Evolutionary conservation across 2,113 vertebrate genomes (phyloP).

Genomic region (Mormoops blainvillei): DNA sequence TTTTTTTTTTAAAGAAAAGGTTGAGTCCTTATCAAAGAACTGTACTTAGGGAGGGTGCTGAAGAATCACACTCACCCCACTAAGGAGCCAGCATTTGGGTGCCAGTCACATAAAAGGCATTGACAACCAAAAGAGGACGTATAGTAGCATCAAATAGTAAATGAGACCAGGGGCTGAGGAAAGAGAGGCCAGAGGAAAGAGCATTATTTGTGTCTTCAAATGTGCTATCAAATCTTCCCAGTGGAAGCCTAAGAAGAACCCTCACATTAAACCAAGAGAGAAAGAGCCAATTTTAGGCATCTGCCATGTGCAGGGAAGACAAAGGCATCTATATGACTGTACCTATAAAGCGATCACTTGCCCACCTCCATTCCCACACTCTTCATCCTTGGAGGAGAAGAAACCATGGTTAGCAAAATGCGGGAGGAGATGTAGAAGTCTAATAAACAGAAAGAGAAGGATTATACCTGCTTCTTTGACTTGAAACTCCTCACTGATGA

Average conservation of each 20-base stretch:
- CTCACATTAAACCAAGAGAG: neutral
- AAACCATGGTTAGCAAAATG: neutral
- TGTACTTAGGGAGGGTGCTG: neutral
- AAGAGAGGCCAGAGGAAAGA: constrained; percentile 9
- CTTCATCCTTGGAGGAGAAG: neutral
- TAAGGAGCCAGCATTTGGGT: neutral
- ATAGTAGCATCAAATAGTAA: neutral
- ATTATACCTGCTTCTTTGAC: neutral
- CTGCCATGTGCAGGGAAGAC: neutral
- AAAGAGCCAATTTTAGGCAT: neutral
- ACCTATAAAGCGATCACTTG: neutral
- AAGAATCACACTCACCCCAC: neutral
- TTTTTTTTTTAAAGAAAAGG: neutral
- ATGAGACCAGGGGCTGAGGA: neutral
- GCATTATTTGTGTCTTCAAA: neutral
- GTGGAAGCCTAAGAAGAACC: neutral
- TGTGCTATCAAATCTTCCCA: neutral
- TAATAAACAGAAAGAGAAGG: neutral
- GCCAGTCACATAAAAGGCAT: neutral
- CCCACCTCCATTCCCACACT: neutral
- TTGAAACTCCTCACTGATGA: neutral
- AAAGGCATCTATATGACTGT: neutral
- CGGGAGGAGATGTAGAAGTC: neutral
- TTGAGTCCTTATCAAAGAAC: constrained; percentile 12
- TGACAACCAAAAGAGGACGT: neutral